Base-by-base conservation (phyloP, 1,140 invertebrate genomes). In the Camponotus floridanus region DNA sequence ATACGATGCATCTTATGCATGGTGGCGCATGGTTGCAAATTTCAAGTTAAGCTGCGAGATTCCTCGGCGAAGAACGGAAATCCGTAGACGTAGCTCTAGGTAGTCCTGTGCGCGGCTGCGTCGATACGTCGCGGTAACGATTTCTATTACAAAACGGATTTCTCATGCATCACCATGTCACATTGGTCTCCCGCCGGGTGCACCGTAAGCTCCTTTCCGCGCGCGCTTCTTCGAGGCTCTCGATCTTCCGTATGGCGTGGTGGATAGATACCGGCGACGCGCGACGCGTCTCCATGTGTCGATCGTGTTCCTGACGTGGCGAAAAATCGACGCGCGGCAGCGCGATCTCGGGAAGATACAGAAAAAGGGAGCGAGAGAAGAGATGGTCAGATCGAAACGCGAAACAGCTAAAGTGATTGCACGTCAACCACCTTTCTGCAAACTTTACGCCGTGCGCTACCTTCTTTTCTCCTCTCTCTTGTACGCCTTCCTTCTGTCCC, bases 111-210 rank as follows among this genome's bases (percentile, higher is more conserved):
- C 67, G 65, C 61, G 67, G 64, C 33, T 85, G 45, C 84, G 55
- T 83, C 88, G 87, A 88, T 88, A 78, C 67, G 57, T 65, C 61
- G 55, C 42, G 64, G 68, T 86, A 88, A 89, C 86, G 79, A 88
- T 83, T 86, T 87, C 86, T 88, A 86, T 88, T 87, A 89, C 65
- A 81, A 85, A 88, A 88, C 78, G 71, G 85, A 86, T 88, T 87
- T 79, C 73, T 81, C 78, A 84, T 86, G 85, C 87, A 88, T 88
- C 85, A 88, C 55, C 62, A 39, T 83, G 85, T 86, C 85, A 70
- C 85, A 81, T 83, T 86, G 59, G 48, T 76, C 59, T 64, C 59
- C 78, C 45, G 36, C 51, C 67, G 67, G 55, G 78, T 78, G 78
- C 45, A 45, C 57, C 65, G 59, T 87, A 86, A 87, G 86, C 87